Evolutionary conservation across 2,888 invertebrate species (phyloP).

Genomic region (Lypha dubia): DNA sequence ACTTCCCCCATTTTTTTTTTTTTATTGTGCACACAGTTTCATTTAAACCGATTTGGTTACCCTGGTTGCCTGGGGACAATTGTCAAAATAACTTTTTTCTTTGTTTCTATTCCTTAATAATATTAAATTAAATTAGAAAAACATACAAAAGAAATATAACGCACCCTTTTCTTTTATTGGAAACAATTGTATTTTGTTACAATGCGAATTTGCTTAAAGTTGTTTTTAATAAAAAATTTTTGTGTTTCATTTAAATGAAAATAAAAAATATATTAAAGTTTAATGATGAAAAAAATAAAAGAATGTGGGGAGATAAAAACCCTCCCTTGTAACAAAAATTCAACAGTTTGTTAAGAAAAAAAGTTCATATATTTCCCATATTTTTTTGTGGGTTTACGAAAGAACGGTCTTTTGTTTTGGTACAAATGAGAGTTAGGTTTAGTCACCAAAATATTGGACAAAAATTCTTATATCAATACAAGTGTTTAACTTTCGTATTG

Average conservation of each 20-base stretch:
- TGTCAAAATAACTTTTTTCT: conserved; percentile 52
- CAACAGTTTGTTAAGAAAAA: too few relatives aligned
- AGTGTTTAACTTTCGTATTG: too few relatives aligned
- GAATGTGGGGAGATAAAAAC: not conserved
- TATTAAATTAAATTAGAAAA: conserved; percentile 52
- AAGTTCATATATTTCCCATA: too few relatives aligned
- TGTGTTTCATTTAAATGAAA: conserved; percentile 25
- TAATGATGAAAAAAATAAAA: conserved; percentile 28
- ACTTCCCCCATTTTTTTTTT: not conserved
- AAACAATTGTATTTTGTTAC: conserved; percentile 24
- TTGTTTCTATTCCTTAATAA: conserved; percentile 12
- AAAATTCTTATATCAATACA: too few relatives aligned
- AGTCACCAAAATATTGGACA: too few relatives aligned
- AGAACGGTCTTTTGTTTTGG: too few relatives aligned
- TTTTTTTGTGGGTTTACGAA: too few relatives aligned
- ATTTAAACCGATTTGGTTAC: conserved; percentile 82
- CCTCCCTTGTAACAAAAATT: not conserved
- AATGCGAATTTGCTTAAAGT: not conserved
- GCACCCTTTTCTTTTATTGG: conserved; percentile 34
- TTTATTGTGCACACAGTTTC: conserved; percentile 48
- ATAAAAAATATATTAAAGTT: conserved; percentile 53
- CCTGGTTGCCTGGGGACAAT: conserved; percentile 77
- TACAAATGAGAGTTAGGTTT: too few relatives aligned
- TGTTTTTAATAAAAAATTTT: conserved; percentile 44
- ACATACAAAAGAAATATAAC: conserved; percentile 14